phyloP scores from a whole-genome alignment of 1,140 invertebrate genomes.

The Spodoptera litura region DNA sequence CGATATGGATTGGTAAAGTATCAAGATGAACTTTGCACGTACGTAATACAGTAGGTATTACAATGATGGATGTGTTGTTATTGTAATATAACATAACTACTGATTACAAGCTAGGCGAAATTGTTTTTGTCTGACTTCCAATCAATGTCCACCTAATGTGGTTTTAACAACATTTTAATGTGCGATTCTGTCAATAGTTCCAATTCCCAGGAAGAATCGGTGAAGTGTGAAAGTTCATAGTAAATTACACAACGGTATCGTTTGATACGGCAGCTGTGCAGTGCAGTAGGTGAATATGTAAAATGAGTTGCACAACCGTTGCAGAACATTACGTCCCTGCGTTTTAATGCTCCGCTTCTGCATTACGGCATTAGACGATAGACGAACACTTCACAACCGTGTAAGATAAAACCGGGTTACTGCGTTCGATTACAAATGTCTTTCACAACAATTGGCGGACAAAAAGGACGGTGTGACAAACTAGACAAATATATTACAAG shows the following conservation, averaged over 20 bases:
- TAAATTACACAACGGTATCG: constrained; percentile 52
- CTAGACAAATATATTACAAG: neutral
- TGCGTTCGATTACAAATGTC: constrained; percentile 19
- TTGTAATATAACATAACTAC: constrained; percentile 11
- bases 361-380: constrained; percentile 33
- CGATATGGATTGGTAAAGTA: neutral
- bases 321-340: constrained; percentile 51
- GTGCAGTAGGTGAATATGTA: constrained; percentile 50
- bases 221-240: constrained; percentile 56
- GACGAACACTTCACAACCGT: constrained; percentile 6
- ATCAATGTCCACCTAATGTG: constrained; percentile 6
- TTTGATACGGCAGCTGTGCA: constrained; percentile 55
- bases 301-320: constrained; percentile 50
- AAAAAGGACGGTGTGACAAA: constrained; percentile 11
- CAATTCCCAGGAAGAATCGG: constrained; percentile 43
- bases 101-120: neutral
- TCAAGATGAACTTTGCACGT: constrained; percentile 26
- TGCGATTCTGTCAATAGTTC: constrained; percentile 13
- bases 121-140: constrained; percentile 9
- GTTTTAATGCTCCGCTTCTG: constrained; percentile 41
- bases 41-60: constrained; percentile 9
- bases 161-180: constrained; percentile 40
- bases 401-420: constrained; percentile 41
- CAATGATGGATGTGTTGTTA: constrained; percentile 24
- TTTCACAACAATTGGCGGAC: constrained; percentile 21